phyloP scores from a whole-genome alignment of 2,797 vertebrate genomes.

The Heliangelus exortis region DNA sequence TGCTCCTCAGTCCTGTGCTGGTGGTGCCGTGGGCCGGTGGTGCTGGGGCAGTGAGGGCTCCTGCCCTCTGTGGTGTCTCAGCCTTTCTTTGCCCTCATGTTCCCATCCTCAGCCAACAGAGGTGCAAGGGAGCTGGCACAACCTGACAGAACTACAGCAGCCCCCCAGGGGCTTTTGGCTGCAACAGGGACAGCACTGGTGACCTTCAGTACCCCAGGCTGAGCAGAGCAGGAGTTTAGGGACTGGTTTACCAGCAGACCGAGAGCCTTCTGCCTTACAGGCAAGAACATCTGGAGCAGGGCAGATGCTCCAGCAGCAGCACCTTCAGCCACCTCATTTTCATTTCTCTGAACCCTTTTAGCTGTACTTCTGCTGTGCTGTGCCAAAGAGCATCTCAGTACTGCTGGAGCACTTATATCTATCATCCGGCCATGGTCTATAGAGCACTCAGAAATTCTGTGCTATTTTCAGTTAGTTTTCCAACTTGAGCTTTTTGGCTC shows the following conservation, averaged over 20 bases:
- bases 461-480: slow-evolving; percentile 60
- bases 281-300: background rate
- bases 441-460: slow-evolving; percentile 20
- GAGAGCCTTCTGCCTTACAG: background rate
- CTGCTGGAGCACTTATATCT: slow-evolving; percentile 38
- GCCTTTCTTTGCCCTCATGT: background rate
- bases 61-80: background rate
- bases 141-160: background rate
- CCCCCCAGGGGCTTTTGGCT: background rate
- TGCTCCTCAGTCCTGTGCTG: background rate
- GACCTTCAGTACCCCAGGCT: background rate
- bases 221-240: background rate
- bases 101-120: fast-evolving
- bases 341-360: slow-evolving; percentile 4
- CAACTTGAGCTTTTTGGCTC: slow-evolving; percentile 56
- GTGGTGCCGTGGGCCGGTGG: background rate
- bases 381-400: background rate
- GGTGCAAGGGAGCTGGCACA: background rate
- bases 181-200: background rate
- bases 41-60: background rate
- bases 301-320: background rate
- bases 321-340: slow-evolving; percentile 37
- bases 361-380: background rate
- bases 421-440: background rate
- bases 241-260: background rate